These are phyloP conservation scores for Etia nguti DNA, from an alignment of 2,113 vertebrate species.

Conservation along the genomic window DNA sequence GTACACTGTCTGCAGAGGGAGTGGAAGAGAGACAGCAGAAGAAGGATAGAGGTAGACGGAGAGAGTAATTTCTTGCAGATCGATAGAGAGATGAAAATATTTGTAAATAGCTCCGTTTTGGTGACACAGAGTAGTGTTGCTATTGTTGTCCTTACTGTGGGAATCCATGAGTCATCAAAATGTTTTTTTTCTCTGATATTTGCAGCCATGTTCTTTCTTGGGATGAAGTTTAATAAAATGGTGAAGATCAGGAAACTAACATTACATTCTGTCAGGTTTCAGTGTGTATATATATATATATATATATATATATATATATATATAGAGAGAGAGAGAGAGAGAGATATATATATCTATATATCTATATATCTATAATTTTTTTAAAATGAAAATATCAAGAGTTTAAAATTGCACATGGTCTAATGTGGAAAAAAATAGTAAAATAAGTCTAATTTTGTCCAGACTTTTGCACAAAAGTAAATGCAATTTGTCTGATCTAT, in stretches of 20 bases:
- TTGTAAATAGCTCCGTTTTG: constrained; percentile 25
- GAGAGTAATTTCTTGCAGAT: constrained; percentile 23
- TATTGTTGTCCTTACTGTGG: background rate
- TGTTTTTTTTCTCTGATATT: background rate
- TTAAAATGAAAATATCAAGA: background rate
- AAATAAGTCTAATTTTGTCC: background rate
- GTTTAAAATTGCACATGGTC: background rate
- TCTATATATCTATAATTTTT: too few species aligned
- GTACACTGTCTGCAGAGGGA: constrained; percentile 12
- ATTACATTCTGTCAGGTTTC: background rate
- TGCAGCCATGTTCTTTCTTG: background rate
- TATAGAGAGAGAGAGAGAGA: too few species aligned
- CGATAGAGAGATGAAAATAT: constrained; percentile 38
- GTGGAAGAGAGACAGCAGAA: background rate
- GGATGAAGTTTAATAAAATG: background rate
- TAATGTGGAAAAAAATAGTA: too few species aligned
- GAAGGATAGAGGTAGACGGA: background rate
- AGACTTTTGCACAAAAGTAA: background rate
- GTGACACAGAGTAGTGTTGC: background rate
- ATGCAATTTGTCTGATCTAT: background rate
- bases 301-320: too few species aligned
- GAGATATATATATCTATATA: too few species aligned
- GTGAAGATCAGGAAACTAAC: background rate
- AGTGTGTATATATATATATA: too few species aligned
- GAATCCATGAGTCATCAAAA: constrained; percentile 17